Percentiles rank a stretch among this genome's conserved stretches.
Evolutionary conservation across 2,888 invertebrate species (phyloP).

Genomic region (Volucella inflata): DNA sequence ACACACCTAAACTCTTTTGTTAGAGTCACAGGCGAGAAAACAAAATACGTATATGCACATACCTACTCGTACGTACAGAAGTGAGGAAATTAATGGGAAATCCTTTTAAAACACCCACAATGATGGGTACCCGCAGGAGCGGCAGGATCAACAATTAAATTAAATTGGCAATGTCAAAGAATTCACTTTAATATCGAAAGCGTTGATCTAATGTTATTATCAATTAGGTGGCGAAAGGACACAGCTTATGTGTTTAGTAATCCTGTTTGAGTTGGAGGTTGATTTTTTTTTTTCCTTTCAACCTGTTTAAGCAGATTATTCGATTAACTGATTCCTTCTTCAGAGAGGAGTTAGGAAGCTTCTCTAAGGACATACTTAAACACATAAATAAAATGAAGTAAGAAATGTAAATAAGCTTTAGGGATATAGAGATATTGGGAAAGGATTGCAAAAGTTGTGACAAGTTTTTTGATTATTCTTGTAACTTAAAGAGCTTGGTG

Average conservation of each 20-base stretch:
- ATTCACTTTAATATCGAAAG: slow-evolving; percentile 49
- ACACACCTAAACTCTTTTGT: slow-evolving; percentile 72
- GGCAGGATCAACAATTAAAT: slow-evolving; percentile 42
- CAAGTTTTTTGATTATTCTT: slow-evolving; percentile 43
- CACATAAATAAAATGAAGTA: neutral
- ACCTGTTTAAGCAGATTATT: slow-evolving; percentile 50
- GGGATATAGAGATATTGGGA: slow-evolving; percentile 29
- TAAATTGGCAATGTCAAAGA: slow-evolving; percentile 44
- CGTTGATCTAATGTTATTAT: slow-evolving; percentile 59
- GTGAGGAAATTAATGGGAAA: slow-evolving; percentile 54
- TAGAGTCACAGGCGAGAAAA: slow-evolving; percentile 29
- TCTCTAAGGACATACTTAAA: no score
- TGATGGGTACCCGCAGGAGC: slow-evolving; percentile 5
- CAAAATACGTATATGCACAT: slow-evolving; percentile 27
- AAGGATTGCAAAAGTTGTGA: slow-evolving; percentile 42
- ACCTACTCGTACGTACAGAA: slow-evolving; percentile 31
- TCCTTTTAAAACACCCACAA: slow-evolving; percentile 4
- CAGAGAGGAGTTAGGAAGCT: neutral
- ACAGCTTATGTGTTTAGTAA: slow-evolving; percentile 42
- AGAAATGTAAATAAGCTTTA: slow-evolving; percentile 36
- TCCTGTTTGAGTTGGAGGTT: slow-evolving; percentile 32
- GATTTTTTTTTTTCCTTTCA: slow-evolving; percentile 22
- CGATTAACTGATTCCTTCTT: slow-evolving; percentile 46
- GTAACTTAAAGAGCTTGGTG: slow-evolving; percentile 12
- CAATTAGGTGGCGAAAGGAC: slow-evolving; percentile 18